These are phyloP conservation scores for Dynastes maya DNA, from an alignment of 2,888 invertebrate genomes.

Conservation along the genomic window DNA sequence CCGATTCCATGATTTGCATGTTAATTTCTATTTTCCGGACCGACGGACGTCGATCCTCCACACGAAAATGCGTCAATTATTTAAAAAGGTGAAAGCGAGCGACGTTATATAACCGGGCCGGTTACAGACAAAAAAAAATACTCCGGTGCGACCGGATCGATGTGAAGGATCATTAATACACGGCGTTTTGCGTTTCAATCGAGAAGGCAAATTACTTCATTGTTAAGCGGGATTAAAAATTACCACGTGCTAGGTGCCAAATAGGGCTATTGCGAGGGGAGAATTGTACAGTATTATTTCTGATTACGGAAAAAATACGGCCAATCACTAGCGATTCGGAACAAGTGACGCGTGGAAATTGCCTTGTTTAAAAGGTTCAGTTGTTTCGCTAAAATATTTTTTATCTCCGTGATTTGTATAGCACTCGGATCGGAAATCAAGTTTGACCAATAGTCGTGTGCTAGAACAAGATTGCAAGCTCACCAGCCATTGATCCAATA, in stretches of 20 bases:
- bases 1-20: constrained; percentile 39
- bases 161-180: constrained; percentile 26
- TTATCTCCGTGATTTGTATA: no score
- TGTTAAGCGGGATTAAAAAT: constrained; percentile 35
- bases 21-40: constrained; percentile 43
- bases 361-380: no score
- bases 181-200: constrained; percentile 16
- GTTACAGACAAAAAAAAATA: background rate
- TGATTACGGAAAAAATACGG: constrained; percentile 6
- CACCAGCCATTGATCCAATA: no score
- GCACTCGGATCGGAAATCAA: no score
- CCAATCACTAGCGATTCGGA: no score
- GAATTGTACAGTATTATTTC: constrained; percentile 7
- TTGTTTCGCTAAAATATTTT: no score
- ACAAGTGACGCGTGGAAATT: no score
- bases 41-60: background rate
- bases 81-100: constrained; percentile 21
- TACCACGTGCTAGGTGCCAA: constrained; percentile 26
- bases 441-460: no score
- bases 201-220: constrained; percentile 31
- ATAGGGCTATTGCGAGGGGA: constrained; percentile 13
- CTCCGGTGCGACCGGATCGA: background rate
- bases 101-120: background rate
- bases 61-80: constrained; percentile 30
- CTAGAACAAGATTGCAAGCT: no score